Percentiles rank a stretch among this genome's conserved stretches.
Evolutionary conservation across 1,140 invertebrate species (phyloP).

Genomic region (Ptiloglossa arizonensis): DNA sequence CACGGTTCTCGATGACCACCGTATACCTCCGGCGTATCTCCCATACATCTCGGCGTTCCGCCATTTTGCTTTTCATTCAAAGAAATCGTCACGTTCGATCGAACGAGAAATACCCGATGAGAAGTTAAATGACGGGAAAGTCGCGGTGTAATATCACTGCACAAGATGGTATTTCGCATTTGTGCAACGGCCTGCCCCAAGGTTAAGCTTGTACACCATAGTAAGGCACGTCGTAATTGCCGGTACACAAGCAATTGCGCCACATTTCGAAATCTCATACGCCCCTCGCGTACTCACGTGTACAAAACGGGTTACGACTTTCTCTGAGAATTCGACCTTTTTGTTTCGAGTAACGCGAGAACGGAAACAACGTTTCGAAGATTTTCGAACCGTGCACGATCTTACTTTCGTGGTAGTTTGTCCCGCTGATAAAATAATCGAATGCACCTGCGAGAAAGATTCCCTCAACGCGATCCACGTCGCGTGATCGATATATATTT

Average conservation of each 20-base stretch:
- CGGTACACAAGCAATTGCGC: constrained; percentile 23
- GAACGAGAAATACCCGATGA: not conserved
- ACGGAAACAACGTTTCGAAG: not conserved
- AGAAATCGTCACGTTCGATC: not conserved
- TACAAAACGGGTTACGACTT: constrained; percentile 34
- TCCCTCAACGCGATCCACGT: too few species aligned
- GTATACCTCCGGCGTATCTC: not conserved
- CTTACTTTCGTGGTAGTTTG: too few species aligned
- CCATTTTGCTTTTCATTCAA: not conserved
- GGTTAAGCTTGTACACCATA: constrained; percentile 14
- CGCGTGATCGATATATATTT: too few species aligned
- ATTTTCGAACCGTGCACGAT: not conserved
- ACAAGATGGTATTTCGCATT: constrained; percentile 11
- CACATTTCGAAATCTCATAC: constrained; percentile 42
- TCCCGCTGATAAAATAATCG: too few species aligned
- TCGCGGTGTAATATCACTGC: not conserved
- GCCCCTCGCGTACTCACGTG: constrained; percentile 7
- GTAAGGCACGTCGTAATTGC: constrained; percentile 44
- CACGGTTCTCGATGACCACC: constrained; percentile 36
- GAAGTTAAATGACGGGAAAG: not conserved
- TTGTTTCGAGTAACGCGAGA: not conserved
- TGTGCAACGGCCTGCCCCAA: constrained; percentile 22
- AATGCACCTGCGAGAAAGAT: too few species aligned
- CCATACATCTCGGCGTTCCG: not conserved
- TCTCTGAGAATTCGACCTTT: constrained; percentile 21